Base-by-base conservation (phyloP, 2,797 vertebrate genomes). In the Paramormyrops hopkinsi region DNA sequence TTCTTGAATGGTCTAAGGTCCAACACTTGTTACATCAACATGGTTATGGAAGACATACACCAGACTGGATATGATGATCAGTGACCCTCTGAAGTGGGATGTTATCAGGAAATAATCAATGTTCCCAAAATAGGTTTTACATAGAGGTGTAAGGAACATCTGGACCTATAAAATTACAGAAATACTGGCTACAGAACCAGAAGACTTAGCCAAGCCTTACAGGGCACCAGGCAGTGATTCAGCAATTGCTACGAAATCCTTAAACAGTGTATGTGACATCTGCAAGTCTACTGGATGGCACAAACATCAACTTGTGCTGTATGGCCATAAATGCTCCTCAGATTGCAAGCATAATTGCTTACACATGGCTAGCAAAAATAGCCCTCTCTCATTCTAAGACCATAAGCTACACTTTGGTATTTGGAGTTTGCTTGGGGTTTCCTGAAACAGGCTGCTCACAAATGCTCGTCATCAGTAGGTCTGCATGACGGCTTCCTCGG, bases 341-440 rank as follows among this genome's bases (percentile, higher is more conserved):
- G 29, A 33, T 59, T 56, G 5, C 14, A 56, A 41, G 51, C 51
- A 87, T 87, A 87, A 87, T 41, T 51, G 17, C 59, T 87, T 87
- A 59, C 17, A 59, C 53, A 41, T 86, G 85, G 25, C 53, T 7
- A 41, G 53, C 85, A 86, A 86, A 86, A 86, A 86, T 41, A 86
- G 53, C 44, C 9, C 86, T n/a, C 53, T 44, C 19, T 29, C 14
- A 59, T 54, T 87, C 33, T 41, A 22, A 33, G 33, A 87, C 51
- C 53, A 87, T 14, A n/a, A 59, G 53, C 29, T 44, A 44, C 50
- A 54, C 84, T 86, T 86, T 56, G 50, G 1, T 51, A 54, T 86
- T 54, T 25, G 29, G 0, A 54, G 51, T 87, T 44, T 19, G 6
- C 33, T 87, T 59, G 3, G 5, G 53, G 8, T 87, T 87, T 87